These are phyloP conservation scores for Bombus difficillimus DNA, from an alignment of 1,140 invertebrate genomes.

Conservation along the genomic window DNA sequence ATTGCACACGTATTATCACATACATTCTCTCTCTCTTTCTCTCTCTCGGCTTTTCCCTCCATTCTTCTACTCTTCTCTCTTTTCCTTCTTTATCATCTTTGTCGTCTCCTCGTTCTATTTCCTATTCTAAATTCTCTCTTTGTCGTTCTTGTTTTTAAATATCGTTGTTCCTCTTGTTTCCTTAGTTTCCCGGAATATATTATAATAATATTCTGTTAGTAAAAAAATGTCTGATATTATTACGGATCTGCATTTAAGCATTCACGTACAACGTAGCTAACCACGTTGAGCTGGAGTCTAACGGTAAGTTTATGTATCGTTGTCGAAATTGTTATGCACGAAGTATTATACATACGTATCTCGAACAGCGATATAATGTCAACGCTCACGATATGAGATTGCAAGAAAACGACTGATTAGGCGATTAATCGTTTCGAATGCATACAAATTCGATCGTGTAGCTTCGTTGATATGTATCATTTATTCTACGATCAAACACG, in stretches of 20 bases:
- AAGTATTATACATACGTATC: not conserved
- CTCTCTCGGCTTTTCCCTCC: not conserved
- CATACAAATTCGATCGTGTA: not conserved
- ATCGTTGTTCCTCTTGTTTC: not conserved
- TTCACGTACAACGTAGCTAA: not conserved
- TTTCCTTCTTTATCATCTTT: not conserved
- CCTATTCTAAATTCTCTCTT: not conserved
- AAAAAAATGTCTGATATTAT: not conserved
- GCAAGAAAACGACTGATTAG: not conserved
- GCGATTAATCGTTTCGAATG: not conserved
- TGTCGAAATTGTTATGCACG: not conserved
- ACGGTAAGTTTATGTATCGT: not conserved
- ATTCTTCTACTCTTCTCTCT: not conserved
- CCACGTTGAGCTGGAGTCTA: not conserved
- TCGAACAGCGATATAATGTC: not conserved
- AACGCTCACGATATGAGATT: not conserved
- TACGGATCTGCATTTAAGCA: not conserved
- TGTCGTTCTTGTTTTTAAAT: not conserved
- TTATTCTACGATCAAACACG: not conserved
- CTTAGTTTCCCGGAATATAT: not conserved
- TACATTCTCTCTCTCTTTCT: not conserved
- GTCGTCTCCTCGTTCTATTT: not conserved
- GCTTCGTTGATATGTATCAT: conserved; percentile 16
- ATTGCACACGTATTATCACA: not conserved
- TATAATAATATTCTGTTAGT: not conserved